phyloP scores from a whole-genome alignment of 37 sponge, comb jelly and placozoan species.

The Oscarella lobularis region DNA sequence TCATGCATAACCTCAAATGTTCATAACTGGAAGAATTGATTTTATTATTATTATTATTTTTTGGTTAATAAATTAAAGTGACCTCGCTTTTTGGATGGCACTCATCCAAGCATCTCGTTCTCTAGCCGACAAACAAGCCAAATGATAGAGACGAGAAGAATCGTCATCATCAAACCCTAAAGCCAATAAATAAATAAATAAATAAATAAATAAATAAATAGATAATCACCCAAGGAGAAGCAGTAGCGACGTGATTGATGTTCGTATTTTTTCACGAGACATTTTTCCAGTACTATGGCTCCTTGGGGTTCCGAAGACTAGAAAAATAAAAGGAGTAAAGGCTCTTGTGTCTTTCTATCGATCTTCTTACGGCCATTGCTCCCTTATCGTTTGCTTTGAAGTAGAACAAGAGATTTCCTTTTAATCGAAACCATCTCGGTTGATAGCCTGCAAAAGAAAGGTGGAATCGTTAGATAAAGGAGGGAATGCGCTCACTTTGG shows the following conservation, averaged over 20 bases:
- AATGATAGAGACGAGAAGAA: not conserved
- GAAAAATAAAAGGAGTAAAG: too few relatives aligned
- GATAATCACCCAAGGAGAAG: not conserved
- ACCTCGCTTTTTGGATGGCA: not conserved
- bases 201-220: not conserved
- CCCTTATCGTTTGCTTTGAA: not conserved
- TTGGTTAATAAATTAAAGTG: too few relatives aligned
- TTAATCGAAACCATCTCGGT: slow-evolving; percentile 68
- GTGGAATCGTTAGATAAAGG: not conserved
- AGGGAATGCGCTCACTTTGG: slow-evolving; percentile 24
- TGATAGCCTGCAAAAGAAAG: slow-evolving; percentile 32
- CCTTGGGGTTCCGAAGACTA: not conserved
- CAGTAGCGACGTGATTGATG: not conserved
- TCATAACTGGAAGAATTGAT: not conserved
- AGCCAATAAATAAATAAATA: not conserved
- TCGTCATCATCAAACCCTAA: not conserved
- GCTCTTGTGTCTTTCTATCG: too few relatives aligned
- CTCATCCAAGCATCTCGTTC: not conserved
- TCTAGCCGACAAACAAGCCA: not conserved
- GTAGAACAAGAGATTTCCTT: slow-evolving; percentile 46
- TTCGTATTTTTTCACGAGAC: not conserved
- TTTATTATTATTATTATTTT: too few relatives aligned
- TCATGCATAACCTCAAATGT: not conserved
- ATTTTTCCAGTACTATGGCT: not conserved
- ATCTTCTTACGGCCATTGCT: not conserved